These are phyloP conservation scores for Schrankia costaestrigalis DNA, from an alignment of 2,888 invertebrate genomes.

Conservation along the genomic window DNA sequence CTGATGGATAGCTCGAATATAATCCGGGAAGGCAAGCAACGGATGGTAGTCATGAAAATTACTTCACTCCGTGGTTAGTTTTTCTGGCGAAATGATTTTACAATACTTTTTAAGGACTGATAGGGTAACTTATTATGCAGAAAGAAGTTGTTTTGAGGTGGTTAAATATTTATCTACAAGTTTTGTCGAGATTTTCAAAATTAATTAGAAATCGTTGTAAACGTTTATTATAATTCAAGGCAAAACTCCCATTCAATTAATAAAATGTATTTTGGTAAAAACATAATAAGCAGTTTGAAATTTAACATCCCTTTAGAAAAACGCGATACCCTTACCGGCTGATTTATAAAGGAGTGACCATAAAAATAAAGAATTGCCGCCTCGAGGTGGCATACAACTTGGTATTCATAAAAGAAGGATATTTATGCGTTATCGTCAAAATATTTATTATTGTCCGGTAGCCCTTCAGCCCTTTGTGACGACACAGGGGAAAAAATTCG, in stretches of 20 bases:
- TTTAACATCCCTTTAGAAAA: constrained; percentile 44
- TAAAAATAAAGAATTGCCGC: constrained; percentile 69
- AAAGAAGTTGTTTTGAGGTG: too few species aligned
- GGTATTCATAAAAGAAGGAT: constrained; percentile 78
- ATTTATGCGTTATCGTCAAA: constrained; percentile 80
- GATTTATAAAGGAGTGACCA: constrained; percentile 72
- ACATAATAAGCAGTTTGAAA: constrained; percentile 32
- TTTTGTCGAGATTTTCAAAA: too few species aligned
- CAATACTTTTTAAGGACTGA: too few species aligned
- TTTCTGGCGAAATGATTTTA: too few species aligned
- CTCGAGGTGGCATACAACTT: constrained; percentile 65
- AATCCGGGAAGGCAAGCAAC: too few species aligned
- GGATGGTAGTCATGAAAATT: too few species aligned
- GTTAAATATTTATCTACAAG: too few species aligned
- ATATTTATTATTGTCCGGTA: constrained; percentile 79
- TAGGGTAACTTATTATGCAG: too few species aligned
- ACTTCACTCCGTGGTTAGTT: too few species aligned
- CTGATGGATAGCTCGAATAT: too few species aligned
- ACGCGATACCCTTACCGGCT: constrained; percentile 53
- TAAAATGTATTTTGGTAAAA: constrained; percentile 2
- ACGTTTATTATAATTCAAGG: neutral
- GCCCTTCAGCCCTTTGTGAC: constrained; percentile 74
- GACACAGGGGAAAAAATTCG: constrained; percentile 56
- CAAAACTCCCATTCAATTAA: neutral
- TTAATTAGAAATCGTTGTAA: too few species aligned